These are phyloP conservation scores for Tachyglossus aculeatus DNA, from an alignment of 2,797 vertebrate species.

Conservation along the genomic window DNA sequence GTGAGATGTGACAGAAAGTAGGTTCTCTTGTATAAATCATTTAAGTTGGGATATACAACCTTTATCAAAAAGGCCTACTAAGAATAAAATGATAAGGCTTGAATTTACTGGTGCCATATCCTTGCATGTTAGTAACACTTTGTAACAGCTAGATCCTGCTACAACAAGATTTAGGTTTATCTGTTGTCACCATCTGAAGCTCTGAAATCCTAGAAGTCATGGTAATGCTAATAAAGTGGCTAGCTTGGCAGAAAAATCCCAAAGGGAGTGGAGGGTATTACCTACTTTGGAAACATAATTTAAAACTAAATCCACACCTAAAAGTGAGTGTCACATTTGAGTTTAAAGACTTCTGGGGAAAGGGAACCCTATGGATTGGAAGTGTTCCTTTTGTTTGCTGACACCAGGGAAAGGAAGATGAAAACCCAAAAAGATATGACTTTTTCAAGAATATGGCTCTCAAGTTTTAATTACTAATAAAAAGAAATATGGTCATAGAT, in stretches of 20 bases:
- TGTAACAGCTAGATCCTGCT: constrained; percentile 14
- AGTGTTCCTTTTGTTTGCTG: constrained; percentile 42
- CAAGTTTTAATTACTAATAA: constrained; percentile 32
- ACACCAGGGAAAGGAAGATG: constrained; percentile 14
- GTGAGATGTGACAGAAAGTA: neutral
- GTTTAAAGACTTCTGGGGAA: constrained; percentile 17
- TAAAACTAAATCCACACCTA: constrained; percentile 51
- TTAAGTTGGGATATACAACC: neutral
- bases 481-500: constrained; percentile 29
- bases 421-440: constrained; percentile 19
- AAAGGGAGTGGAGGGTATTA: constrained; percentile 50
- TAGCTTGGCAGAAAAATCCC: constrained; percentile 44
- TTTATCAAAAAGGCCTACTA: constrained; percentile 3
- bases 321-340: constrained; percentile 5
- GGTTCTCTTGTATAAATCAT: constrained; percentile 11
- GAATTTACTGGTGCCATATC: neutral
- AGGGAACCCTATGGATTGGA: constrained; percentile 1
- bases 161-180: constrained; percentile 10
- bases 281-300: constrained; percentile 57
- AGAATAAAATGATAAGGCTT: neutral
- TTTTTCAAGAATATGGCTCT: constrained; percentile 22
- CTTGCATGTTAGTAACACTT: constrained; percentile 1
- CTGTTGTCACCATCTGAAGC: constrained; percentile 39
- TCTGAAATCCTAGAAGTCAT: constrained; percentile 45
- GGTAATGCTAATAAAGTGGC: constrained; percentile 52